These are phyloP conservation scores for Hydrophis major DNA, from an alignment of 2,797 vertebrate species.

Conservation along the genomic window DNA sequence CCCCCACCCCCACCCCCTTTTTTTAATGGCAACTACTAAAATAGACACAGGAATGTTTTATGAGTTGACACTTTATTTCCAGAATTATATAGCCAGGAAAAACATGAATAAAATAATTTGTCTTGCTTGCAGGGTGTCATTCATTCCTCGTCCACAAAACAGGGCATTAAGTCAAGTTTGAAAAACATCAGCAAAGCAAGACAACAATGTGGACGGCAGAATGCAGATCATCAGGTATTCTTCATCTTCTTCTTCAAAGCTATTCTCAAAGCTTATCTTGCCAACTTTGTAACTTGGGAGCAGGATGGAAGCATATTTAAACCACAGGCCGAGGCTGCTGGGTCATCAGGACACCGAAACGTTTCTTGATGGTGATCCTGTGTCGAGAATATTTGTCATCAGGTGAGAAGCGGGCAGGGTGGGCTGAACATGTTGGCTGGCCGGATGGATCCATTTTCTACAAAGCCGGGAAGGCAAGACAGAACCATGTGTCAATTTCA, in stretches of 20 bases:
- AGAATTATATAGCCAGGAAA: background rate
- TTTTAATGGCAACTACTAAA: too few species aligned
- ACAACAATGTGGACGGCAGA: background rate
- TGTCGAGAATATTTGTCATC: slow-evolving; percentile 92
- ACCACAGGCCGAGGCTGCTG: slow-evolving; percentile 83
- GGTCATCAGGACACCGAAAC: slow-evolving; percentile 85
- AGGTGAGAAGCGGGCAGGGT: slow-evolving; percentile 89
- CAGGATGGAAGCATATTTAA: slow-evolving; percentile 48
- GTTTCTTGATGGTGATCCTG: slow-evolving; percentile 84
- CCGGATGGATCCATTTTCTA: slow-evolving; percentile 78
- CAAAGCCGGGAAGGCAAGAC: background rate
- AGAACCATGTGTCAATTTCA: background rate
- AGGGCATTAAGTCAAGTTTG: too few species aligned
- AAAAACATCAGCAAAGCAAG: background rate
- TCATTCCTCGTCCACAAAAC: background rate
- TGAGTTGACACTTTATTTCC: slow-evolving; percentile 5
- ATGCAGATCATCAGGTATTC: background rate
- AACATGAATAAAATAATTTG: background rate
- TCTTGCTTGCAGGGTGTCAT: background rate
- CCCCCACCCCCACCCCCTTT: too few species aligned
- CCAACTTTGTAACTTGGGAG: background rate
- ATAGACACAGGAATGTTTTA: too few species aligned
- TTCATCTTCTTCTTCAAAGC: background rate
- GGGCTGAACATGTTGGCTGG: slow-evolving; percentile 83
- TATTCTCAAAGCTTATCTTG: background rate